phyloP scores from a whole-genome alignment of 2,113 vertebrate genomes.

The Mirounga angustirostris region DNA sequence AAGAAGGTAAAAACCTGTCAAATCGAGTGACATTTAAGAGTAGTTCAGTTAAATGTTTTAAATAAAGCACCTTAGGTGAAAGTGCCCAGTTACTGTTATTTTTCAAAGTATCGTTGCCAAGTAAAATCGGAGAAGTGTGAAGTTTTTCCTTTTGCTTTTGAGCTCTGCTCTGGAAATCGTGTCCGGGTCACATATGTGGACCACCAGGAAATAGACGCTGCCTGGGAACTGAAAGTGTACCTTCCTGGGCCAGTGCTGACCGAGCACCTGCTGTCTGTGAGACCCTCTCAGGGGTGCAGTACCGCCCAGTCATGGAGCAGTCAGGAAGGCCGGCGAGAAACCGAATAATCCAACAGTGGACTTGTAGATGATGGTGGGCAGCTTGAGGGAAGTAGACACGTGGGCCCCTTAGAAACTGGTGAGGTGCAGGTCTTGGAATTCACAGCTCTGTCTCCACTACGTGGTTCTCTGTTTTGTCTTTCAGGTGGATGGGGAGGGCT shows the following conservation, averaged over 20 bases:
- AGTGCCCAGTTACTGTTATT: not conserved
- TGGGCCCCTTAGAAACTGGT: not conserved
- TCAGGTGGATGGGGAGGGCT: constrained; percentile 85
- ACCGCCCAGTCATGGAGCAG: fast-evolving
- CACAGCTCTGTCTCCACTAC: not conserved
- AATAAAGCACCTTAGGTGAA: not conserved
- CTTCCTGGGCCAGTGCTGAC: not conserved
- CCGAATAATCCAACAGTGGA: fast-evolving
- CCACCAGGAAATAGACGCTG: not conserved
- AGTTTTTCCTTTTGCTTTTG: not conserved
- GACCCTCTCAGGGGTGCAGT: not conserved
- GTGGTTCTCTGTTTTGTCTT: not conserved
- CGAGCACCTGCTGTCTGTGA: not conserved
- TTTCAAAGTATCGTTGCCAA: not conserved
- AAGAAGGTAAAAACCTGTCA: not conserved
- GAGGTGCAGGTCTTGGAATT: not conserved
- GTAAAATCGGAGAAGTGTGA: not conserved
- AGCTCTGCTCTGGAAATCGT: not conserved
- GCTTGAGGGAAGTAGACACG: not conserved
- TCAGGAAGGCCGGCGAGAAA: not conserved
- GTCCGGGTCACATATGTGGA: not conserved
- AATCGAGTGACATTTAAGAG: not conserved
- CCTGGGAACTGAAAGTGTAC: not conserved
- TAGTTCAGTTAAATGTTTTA: not conserved
- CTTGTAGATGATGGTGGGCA: no score